Evolutionary conservation across 2,113 vertebrate genomes (phyloP).

Genomic region (Bungarus multicinctus): DNA sequence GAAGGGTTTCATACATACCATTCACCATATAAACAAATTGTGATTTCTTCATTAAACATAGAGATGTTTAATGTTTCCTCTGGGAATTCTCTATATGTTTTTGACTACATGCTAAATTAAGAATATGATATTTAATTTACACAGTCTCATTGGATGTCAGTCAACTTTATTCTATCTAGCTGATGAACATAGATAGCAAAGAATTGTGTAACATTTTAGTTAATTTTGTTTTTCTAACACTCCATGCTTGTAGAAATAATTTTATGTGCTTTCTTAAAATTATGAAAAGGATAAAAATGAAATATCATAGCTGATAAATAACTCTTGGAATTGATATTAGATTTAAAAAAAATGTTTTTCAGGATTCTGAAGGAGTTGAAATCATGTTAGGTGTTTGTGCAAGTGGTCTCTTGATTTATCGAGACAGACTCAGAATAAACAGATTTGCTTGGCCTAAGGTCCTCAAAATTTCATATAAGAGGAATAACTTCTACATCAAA

Average conservation of each 20-base stretch:
- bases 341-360: constrained; percentile 17
- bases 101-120: not conserved
- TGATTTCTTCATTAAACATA: not conserved
- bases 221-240: not conserved
- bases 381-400: constrained; percentile 97
- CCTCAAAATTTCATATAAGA: constrained; percentile 98
- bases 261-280: not conserved
- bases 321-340: not conserved
- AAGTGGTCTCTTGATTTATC: constrained; percentile 93
- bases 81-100: not conserved
- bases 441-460: constrained; percentile 98
- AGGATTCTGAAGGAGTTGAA: constrained; percentile 98
- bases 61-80: not conserved
- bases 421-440: constrained; percentile 93
- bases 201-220: not conserved
- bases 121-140: not conserved
- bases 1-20: not conserved
- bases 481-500: constrained; percentile 99
- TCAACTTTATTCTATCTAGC: not conserved
- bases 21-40: not conserved
- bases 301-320: not conserved
- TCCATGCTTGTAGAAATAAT: not conserved
- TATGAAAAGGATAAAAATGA: not conserved
- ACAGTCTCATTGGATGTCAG: not conserved
- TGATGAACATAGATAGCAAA: not conserved